These are phyloP conservation scores for Stratiomys singularior DNA, from an alignment of 2,888 invertebrate genomes.

Conservation along the genomic window DNA sequence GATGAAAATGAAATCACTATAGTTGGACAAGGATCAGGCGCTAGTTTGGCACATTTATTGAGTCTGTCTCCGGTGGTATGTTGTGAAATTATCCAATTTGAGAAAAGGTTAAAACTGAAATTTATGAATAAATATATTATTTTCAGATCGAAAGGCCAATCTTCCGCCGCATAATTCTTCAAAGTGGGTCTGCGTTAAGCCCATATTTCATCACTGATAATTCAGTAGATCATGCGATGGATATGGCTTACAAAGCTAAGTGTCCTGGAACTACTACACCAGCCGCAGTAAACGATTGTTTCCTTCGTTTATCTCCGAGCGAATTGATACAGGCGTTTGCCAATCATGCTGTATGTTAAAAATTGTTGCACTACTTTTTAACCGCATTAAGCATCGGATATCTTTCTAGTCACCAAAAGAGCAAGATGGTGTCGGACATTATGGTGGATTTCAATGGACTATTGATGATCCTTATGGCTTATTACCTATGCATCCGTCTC, in stretches of 20 bases:
- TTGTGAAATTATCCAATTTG: neutral
- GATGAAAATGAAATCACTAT: slow-evolving; percentile 66
- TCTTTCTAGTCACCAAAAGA: slow-evolving; percentile 54
- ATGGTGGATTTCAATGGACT: slow-evolving; percentile 61
- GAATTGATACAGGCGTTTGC: slow-evolving; percentile 63
- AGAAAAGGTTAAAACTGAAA: neutral
- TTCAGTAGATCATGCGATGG: slow-evolving; percentile 61
- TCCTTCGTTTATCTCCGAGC: slow-evolving; percentile 60
- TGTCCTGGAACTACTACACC: slow-evolving; percentile 59
- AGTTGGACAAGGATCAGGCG: slow-evolving; percentile 69
- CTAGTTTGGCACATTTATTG: slow-evolving; percentile 65
- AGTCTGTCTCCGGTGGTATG: slow-evolving; percentile 64
- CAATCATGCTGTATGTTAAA: slow-evolving; percentile 56
- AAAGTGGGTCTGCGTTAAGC: slow-evolving; percentile 68
- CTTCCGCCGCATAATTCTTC: slow-evolving; percentile 67
- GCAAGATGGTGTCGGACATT: slow-evolving; percentile 56
- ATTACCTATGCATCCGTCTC: slow-evolving; percentile 58
- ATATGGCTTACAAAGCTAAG: slow-evolving; percentile 62
- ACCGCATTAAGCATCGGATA: no score
- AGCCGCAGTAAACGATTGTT: slow-evolving; percentile 57
- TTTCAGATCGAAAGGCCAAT: slow-evolving; percentile 55
- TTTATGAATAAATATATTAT: neutral
- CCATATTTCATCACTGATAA: slow-evolving; percentile 66
- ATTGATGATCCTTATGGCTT: slow-evolving; percentile 58
- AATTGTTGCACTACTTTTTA: neutral